Evolutionary conservation across 1,140 invertebrate species (phyloP), one percentile per base, ranked within the genome.

Genomic region (Brachionus paranguensis): DNA sequence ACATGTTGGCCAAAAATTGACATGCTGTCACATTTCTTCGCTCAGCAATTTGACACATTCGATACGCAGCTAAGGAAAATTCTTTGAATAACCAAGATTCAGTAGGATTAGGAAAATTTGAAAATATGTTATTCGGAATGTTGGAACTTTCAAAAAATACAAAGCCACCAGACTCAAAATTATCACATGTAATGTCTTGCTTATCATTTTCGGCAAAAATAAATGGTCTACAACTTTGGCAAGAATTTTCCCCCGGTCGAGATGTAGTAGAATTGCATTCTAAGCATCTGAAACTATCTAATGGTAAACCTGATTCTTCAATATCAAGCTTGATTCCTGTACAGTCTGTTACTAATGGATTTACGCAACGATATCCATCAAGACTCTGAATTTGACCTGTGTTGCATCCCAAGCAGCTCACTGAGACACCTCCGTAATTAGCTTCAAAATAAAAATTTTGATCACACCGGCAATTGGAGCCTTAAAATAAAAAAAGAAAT

Each of bases 1-100:
- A 94, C 86, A 93, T 90, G 88, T 94, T 94, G 2, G 91, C 91
- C 45, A 94, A 87, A 76, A 92, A 88, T 87, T 93, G 92, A 86
- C 93, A 94, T 6, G 93, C 91, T 24, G 89, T 90, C 2, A 85
- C 33, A 74, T 89, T 89, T 8, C 74, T 72, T 64, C 78, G n/a
- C 17, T 68, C 33, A 11, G 78, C 7, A 37, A n/a, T 45, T 37
- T 20, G 8, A 29, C 78, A 81, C 12, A 55, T 81, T 20, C 78
- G 3, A 12, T 64, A 64, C 8, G 53, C 78, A 20, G 78, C 20
- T 20, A 45, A 2, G 1, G 64, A 60, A 68, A 33, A 81, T 41
- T 65, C 37, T 10, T 64, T 27, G 27, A 81, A 81, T 20, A 81
- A n/a, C 78, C 78, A 81, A 2, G 78, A 81, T 47, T 60, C 33